A percentile compares a stretch with the other conserved stretches of the same genome.
Conservation (phyloP, 1,140 invertebrate species). For the Globodera rostochiensis region DNA sequence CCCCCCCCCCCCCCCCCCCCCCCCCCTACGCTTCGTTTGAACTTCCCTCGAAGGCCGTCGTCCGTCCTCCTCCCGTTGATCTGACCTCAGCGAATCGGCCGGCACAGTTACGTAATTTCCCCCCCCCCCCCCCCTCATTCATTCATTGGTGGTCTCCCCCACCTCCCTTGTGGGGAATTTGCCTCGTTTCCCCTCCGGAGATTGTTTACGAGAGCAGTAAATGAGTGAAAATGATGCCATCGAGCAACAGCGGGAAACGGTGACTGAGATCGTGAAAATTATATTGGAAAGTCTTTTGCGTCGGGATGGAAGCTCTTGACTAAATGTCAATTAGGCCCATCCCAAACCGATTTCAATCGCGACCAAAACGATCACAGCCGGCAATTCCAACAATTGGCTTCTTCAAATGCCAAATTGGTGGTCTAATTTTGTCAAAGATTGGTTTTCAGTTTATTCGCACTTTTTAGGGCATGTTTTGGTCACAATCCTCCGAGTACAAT, state of each 20-base stretch:
- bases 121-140: background rate
- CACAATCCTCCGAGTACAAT: constrained; percentile 25
- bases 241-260: background rate
- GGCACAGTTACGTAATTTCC: background rate
- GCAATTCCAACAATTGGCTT: too few relatives aligned
- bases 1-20: background rate
- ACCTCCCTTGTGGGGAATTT: background rate
- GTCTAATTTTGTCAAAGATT: background rate
- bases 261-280: background rate
- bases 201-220: background rate
- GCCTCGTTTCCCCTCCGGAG: background rate
- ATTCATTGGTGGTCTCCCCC: background rate
- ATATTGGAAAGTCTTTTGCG: too few relatives aligned
- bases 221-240: background rate
- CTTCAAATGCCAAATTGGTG: too few relatives aligned
- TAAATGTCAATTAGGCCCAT: too few relatives aligned
- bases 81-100: constrained; percentile 17
- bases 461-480: constrained; percentile 31
- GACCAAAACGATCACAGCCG: too few relatives aligned
- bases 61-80: background rate
- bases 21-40: background rate
- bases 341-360: too few relatives aligned
- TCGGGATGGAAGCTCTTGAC: too few relatives aligned
- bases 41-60: constrained; percentile 7
- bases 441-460: constrained; percentile 19